These are phyloP conservation scores for Onychomys leucogaster DNA, from an alignment of 2,797 vertebrate species.

Conservation along the genomic window DNA sequence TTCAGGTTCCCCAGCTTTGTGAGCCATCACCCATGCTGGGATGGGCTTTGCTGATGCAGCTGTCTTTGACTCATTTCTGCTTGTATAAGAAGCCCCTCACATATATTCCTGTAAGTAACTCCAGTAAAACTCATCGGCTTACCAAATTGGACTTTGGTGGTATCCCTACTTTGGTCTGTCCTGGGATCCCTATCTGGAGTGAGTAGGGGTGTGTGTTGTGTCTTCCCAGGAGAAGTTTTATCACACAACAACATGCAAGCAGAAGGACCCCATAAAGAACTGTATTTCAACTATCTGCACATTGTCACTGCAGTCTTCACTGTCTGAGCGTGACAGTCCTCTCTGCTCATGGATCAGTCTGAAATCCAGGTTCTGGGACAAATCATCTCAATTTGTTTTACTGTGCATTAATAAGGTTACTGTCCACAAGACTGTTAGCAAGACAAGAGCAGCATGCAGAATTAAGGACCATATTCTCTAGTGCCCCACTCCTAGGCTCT, in stretches of 20 bases:
- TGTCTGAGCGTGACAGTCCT: background rate
- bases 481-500: background rate
- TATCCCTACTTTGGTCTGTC: background rate
- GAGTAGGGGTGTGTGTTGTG: background rate
- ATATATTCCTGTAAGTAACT: background rate
- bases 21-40: background rate
- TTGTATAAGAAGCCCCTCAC: background rate
- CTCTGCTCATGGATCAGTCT: constrained; percentile 41
- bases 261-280: background rate
- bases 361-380: background rate
- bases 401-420: constrained; percentile 33
- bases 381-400: background rate
- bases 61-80: background rate
- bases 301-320: constrained; percentile 11
- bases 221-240: background rate
- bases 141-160: background rate
- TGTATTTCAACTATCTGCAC: background rate
- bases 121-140: background rate
- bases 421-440: background rate
- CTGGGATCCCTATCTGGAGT: background rate
- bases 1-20: background rate
- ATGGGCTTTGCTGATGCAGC: background rate
- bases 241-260: background rate
- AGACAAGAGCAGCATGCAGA: background rate
- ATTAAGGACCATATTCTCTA: background rate